Evolutionary conservation across 1,140 invertebrate species (phyloP).

Genomic region (Bombyx mori): ASM3026992v2 NC_085111.1:16634501-16635000

Average conservation of each 20-base stretch:
- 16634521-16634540: constrained; percentile 2
- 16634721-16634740: constrained; percentile 13
- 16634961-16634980: too few relatives aligned
- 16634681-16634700: constrained; percentile 58
- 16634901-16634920: constrained; percentile 68
- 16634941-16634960: too few relatives aligned
- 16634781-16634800: constrained; percentile 2
- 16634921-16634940: constrained; percentile 14
- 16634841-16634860: constrained; percentile 17
- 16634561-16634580: neutral
- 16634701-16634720: constrained; percentile 36
- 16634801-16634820: constrained; percentile 6
- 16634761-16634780: neutral
- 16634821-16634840: constrained; percentile 11
- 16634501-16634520: constrained; percentile 5
- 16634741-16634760: constrained; percentile 20
- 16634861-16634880: constrained; percentile 53
- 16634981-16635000: too few relatives aligned
- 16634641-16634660: constrained; percentile 65
- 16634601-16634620: constrained; percentile 34
- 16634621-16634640: constrained; percentile 60
- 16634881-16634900: constrained; percentile 65
- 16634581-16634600: constrained; percentile 1
- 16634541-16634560: neutral
- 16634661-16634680: constrained; percentile 59